Conservation (phyloP, 2,113 vertebrate genomes). For the Bambusicola thoracicus region DNA sequence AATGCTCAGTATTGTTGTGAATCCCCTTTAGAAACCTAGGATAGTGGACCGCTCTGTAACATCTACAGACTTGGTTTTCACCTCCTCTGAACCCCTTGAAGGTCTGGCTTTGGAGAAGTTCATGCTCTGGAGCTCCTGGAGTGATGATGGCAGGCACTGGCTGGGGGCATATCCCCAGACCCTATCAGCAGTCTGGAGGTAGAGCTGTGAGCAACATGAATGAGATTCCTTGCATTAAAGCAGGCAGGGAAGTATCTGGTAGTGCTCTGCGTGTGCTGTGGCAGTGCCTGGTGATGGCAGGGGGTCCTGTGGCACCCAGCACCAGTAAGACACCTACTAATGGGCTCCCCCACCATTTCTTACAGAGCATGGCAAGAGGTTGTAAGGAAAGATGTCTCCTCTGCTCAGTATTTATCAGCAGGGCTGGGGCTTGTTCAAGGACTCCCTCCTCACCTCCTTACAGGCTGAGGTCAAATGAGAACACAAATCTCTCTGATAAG, state of each 20-base stretch:
- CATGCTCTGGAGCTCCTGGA: neutral
- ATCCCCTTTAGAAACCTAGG: neutral
- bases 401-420: neutral
- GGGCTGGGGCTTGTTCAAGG: neutral
- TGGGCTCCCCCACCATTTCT: neutral
- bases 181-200: neutral
- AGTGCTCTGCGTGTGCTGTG: neutral
- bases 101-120: neutral
- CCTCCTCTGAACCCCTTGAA: neutral
- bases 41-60: neutral
- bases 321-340: neutral
- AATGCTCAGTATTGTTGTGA: neutral
- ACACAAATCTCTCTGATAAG: conserved; percentile 24
- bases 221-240: neutral
- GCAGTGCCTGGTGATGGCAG: neutral
- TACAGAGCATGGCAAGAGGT: neutral
- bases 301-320: neutral
- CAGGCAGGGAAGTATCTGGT: fast-evolving
- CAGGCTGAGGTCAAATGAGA: conserved; percentile 14
- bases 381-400: neutral
- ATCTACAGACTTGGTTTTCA: neutral
- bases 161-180: neutral
- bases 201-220: neutral
- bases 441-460: neutral
- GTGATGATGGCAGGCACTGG: neutral